Percentiles rank a stretch among this genome's conserved stretches.
Evolutionary conservation across 1,140 invertebrate species (phyloP).

Genomic region (Alviniconcha marisindica): DNA sequence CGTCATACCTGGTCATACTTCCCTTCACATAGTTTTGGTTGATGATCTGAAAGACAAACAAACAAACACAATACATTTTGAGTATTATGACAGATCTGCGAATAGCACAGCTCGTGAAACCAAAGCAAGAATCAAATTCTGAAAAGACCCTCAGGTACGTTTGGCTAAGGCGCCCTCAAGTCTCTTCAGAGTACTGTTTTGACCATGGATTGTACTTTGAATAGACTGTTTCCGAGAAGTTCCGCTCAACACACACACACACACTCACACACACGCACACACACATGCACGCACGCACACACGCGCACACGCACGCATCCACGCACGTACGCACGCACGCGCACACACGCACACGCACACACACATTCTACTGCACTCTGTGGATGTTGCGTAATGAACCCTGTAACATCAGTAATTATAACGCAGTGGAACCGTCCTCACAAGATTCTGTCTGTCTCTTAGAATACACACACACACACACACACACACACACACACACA

Average conservation of each 20-base stretch:
- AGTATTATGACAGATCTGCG: background rate
- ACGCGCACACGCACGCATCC: background rate
- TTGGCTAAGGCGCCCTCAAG: background rate
- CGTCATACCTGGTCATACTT: slow-evolving; percentile 67
- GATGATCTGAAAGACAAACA: slow-evolving; percentile 61
- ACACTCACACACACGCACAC: slow-evolving; percentile 11
- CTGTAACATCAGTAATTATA: too few species aligned
- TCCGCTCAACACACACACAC: background rate
- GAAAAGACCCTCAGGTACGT: background rate
- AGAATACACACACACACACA: too few species aligned
- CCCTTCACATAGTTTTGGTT: slow-evolving; percentile 73
- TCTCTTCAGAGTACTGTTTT: background rate
- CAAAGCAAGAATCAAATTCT: background rate
- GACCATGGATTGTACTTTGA: too few species aligned
- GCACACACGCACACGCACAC: background rate
- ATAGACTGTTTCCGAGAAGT: background rate
- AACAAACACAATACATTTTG: background rate
- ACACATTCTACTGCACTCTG: too few species aligned
- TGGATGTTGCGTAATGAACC: too few species aligned
- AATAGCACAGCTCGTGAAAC: background rate
- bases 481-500: too few species aligned
- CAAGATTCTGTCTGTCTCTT: too few species aligned
- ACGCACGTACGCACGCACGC: background rate
- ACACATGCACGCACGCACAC: background rate
- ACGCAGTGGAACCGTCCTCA: too few species aligned